Evolutionary conservation across 2,888 invertebrate genomes (phyloP).

Genomic region (Peribatodes rhomboidaria): DNA sequence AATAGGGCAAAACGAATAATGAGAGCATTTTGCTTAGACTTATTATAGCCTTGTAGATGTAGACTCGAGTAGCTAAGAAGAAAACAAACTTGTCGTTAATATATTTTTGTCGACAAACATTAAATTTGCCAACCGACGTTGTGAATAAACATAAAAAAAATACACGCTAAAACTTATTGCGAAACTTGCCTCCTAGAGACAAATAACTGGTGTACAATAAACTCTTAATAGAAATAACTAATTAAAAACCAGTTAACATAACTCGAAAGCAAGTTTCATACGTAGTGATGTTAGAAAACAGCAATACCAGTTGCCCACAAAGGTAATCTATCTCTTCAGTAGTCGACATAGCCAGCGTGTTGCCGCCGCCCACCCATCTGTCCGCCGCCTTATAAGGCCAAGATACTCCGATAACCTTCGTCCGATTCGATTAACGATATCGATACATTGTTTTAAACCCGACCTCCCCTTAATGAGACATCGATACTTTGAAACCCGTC

Average conservation of each 20-base stretch:
- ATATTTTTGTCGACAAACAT: too few relatives aligned
- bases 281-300: constrained; percentile 12
- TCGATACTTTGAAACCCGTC: constrained; percentile 64
- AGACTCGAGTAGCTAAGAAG: too few relatives aligned
- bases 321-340: constrained; percentile 30
- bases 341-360: constrained; percentile 47
- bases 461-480: constrained; percentile 61
- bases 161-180: too few relatives aligned
- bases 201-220: neutral
- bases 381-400: constrained; percentile 44
- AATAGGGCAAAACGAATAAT: constrained; percentile 36
- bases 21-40: constrained; percentile 20
- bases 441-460: constrained; percentile 58
- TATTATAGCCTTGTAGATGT: too few relatives aligned
- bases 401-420: constrained; percentile 37
- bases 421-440: constrained; percentile 43
- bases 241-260: neutral
- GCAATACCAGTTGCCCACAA: constrained; percentile 15
- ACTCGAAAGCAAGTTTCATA: neutral
- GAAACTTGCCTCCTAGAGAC: neutral
- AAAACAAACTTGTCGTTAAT: too few relatives aligned
- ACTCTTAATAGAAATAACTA: too few relatives aligned
- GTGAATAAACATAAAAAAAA: too few relatives aligned
- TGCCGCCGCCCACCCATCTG: constrained; percentile 49
- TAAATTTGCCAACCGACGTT: too few relatives aligned